A percentile compares a stretch with the other conserved stretches of the same genome.
Conservation (phyloP, 2,797 vertebrate species). For the Echeneis naucrates region DNA sequence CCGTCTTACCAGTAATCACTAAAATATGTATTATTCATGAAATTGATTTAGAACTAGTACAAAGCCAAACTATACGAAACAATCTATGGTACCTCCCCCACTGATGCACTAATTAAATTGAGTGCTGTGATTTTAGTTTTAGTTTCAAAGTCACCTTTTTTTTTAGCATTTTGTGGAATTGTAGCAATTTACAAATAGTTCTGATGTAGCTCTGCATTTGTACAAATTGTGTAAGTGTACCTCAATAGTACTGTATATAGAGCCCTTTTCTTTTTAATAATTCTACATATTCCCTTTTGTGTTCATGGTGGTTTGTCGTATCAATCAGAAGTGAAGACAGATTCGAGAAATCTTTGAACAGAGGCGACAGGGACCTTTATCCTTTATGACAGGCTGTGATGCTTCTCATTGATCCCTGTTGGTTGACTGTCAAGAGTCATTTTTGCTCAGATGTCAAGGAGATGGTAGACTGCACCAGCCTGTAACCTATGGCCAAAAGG, state of each 20-base stretch:
- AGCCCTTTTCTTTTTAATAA: constrained; percentile 13
- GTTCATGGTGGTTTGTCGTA: constrained; percentile 42
- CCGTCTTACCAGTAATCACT: neutral
- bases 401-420: constrained; percentile 45
- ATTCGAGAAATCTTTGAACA: constrained; percentile 23
- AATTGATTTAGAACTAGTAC: neutral
- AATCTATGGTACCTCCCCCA: neutral
- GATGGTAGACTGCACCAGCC: neutral
- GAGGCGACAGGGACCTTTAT: constrained; percentile 23
- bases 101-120: too few species aligned
- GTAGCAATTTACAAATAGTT: neutral
- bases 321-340: constrained; percentile 45
- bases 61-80: neutral
- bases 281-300: constrained; percentile 17
- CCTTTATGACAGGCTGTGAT: constrained; percentile 33
- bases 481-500: neutral
- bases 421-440: constrained; percentile 38
- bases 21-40: neutral
- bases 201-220: neutral
- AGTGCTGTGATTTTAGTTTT: too few species aligned
- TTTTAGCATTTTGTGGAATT: neutral
- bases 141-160: neutral
- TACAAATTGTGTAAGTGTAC: neutral
- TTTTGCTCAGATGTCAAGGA: constrained; percentile 9
- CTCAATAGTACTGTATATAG: neutral